Evolutionary conservation across 2,888 invertebrate genomes (phyloP), one percentile per base, ranked within the genome.

Genomic region (Pyrrhosoma nymphula): DNA sequence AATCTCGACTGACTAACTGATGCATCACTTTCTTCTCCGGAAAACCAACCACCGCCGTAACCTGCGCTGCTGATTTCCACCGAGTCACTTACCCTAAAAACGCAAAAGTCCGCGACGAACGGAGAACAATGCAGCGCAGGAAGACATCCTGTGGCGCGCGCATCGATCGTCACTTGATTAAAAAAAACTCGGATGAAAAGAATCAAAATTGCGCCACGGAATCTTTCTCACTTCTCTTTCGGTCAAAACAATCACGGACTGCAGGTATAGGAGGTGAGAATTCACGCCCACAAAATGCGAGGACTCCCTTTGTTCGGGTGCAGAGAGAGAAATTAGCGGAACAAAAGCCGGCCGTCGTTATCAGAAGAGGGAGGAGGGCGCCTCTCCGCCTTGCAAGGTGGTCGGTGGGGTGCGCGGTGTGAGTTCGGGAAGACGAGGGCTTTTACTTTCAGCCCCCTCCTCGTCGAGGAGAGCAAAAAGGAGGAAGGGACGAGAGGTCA

Each of bases 391-490:
- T 82, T 14, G 14, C 30, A 14, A 16, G 82, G 35, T 35, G 35
- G 35, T 0, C 0, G 69, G n/a, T 0, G 69, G 69, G 69, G 69
- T 23, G 69, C 20, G 60, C 0, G 18, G 60, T 18, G 60, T 18
- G n/a, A 30, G 26, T 56, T 55, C 56, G 55, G 56, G 47, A 47
- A 47, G n/a, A 56, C 56, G 56, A 56, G 20, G 8, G 91, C 26
- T 60, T 91, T 89, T 89, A 89, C 56, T 89, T 91, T 91, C 91
- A 39, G 60, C 16, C 60, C 26, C 35, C n/a, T 30, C 90, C 20
- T n/a, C 8, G 47, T 8, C 8, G 88, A 88, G 39, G 3, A 18
- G 88, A 23, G 39, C 8, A 26, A 26, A 18, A 16, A 16, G 47
- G 23, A 3, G 88, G 88, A 39, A 18, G 35, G 16, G 30, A 30